A percentile compares a stretch with the other conserved stretches of the same genome.
phyloP scores from a whole-genome alignment of 2,113 vertebrate species.

The Sinocyclocheilus anophthalmus region DNA sequence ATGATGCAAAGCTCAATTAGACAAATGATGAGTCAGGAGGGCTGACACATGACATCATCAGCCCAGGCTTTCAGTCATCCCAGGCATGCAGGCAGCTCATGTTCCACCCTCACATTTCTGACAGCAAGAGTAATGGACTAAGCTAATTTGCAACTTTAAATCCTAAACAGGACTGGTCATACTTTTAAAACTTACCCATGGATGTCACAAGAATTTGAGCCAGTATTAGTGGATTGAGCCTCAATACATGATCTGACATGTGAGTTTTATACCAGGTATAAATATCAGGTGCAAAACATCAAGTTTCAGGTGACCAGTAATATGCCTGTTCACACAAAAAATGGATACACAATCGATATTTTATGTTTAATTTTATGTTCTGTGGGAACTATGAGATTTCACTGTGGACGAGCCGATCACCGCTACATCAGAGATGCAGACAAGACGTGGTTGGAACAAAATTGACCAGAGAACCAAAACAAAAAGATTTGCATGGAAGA shows the following conservation, averaged over 20 bases:
- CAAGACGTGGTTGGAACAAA: not conserved
- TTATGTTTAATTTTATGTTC: not conserved
- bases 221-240: not conserved
- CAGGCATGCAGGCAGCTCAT: not conserved
- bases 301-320: not conserved
- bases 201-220: not conserved
- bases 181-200: not conserved
- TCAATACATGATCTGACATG: not conserved
- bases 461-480: not conserved
- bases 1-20: conserved; percentile 51
- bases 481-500: too few relatives aligned
- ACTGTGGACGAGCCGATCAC: too few relatives aligned
- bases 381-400: not conserved
- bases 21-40: conserved; percentile 55
- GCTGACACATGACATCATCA: conserved; percentile 45
- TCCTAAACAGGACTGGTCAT: not conserved
- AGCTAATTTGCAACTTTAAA: not conserved
- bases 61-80: conserved; percentile 32
- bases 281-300: too few relatives aligned
- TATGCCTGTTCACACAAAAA: not conserved
- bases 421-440: not conserved
- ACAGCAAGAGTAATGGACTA: not conserved
- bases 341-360: not conserved
- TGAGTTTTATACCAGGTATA: not conserved
- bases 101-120: too few relatives aligned